Evolutionary conservation across 2,797 vertebrate genomes (phyloP), one percentile per base, ranked within the genome.

Genomic region (Ciconia nigra): DNA sequence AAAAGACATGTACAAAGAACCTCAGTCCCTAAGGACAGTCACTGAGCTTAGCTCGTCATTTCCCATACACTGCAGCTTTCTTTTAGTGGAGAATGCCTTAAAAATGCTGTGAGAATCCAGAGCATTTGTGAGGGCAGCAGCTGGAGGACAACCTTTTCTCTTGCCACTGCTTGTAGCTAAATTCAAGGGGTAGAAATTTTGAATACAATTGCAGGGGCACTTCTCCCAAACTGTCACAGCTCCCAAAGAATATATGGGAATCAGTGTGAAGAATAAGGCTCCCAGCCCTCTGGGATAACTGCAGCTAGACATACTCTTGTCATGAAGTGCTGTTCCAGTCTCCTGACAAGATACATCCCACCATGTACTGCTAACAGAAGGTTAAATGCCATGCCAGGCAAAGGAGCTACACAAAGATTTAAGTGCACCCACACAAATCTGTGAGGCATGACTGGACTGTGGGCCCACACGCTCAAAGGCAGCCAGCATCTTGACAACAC

Each of bases 261-360:
- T 52, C 39, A 29, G 63, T 14, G 71, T 67, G 83, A 86, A 78
- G 78, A 77, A 46, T 0, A 8, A 70, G n/a, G 78, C 87, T 96
- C 91, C 89, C 89, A 84, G 59, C 46, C 35, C 90, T 35, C 84
- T 46, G 83, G 81, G 62, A 59, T 35, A 74, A 62, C 7, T 10
- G 10, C 74, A 83, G 89, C 70, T 7, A 62, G 88, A 59, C 66
- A 55, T 20, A 5, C 67, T 85, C 85, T 11, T 71, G 71, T 85
- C 94, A 86, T 22, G 49, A 31, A 19, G 72, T 0, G 2, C 72
- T 2, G 14, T 42, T 89, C 71, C 91, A 82, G 25, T 28, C 96
- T 95, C 90, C 83, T 84, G 90, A 74, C 86, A 93, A 93, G 94
- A 58, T 62, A 28, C 95, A 89, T 76, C 95, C 88, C 94, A 91